These are phyloP conservation scores for Dioctria linearis DNA, from an alignment of 2,888 invertebrate species.

Conservation along the genomic window DNA sequence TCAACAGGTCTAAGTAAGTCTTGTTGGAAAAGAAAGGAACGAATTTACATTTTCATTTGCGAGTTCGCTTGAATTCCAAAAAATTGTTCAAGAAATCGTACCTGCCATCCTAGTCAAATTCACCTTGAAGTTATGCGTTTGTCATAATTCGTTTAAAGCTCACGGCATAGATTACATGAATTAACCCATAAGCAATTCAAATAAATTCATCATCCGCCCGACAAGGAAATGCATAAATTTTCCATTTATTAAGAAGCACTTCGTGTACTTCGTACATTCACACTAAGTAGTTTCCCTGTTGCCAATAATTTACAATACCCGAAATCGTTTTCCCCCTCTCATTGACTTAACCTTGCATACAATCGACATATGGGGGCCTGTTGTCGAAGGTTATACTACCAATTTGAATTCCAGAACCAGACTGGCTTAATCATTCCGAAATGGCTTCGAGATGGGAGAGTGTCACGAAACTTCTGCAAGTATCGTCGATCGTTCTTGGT, in stretches of 20 bases:
- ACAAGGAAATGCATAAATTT: conserved; percentile 37
- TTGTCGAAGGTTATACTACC: conserved; percentile 12
- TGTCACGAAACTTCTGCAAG: conserved; percentile 35
- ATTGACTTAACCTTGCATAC: conserved; percentile 21
- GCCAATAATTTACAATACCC: conserved; percentile 34
- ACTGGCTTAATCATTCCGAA: conserved; percentile 8
- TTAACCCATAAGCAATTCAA: conserved; percentile 51
- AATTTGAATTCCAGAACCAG: conserved; percentile 20
- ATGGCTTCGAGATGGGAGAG: background rate
- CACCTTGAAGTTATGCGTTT: background rate
- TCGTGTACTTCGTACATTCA: conserved; percentile 11
- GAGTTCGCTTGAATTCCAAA: background rate
- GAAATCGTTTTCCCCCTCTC: background rate
- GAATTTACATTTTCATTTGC: background rate
- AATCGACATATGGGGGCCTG: conserved; percentile 24
- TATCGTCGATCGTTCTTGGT: conserved; percentile 29
- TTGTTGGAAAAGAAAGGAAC: background rate
- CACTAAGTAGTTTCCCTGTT: conserved; percentile 39
- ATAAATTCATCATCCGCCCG: conserved; percentile 43
- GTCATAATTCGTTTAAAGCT: background rate
- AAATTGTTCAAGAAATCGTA: background rate
- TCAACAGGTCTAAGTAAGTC: no score
- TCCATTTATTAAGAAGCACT: background rate
- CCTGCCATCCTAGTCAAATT: background rate
- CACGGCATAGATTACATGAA: background rate